A percentile compares a stretch with the other conserved stretches of the same genome.
Conservation (phyloP, 2,797 vertebrate species). For the Sternotherus odoratus region DNA sequence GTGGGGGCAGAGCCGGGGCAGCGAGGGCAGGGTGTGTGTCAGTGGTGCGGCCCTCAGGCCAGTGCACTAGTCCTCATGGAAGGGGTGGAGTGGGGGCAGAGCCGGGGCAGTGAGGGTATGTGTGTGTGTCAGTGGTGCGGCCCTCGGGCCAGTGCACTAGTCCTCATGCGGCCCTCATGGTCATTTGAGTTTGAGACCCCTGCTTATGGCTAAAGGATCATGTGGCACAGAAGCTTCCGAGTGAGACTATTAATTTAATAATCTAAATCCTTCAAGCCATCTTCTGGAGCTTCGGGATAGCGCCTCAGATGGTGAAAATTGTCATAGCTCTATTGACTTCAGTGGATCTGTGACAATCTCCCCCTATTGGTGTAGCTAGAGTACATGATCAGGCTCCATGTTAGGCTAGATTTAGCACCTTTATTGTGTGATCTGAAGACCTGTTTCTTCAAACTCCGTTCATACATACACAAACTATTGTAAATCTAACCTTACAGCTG, state of each 20-base stretch:
- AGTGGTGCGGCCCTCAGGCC: no score
- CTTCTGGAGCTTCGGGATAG: background rate
- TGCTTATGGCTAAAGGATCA: conserved; percentile 38
- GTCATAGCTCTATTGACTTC: background rate
- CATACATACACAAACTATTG: background rate
- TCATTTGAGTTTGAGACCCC: no score
- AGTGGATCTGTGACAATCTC: background rate
- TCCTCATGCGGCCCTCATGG: no score
- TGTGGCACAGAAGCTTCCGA: background rate
- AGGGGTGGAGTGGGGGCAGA: no score
- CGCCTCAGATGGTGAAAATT: background rate
- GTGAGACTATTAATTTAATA: background rate
- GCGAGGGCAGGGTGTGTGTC: no score
- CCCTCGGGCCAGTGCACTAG: no score
- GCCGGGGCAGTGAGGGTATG: no score
- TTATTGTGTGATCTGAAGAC: background rate
- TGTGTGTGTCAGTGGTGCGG: no score
- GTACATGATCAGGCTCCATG: no score
- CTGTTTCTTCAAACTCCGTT: background rate
- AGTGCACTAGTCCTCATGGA: no score
- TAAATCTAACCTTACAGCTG: background rate
- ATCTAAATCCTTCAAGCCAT: background rate
- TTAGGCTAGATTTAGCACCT: background rate
- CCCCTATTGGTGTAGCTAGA: no score
- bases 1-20: no score